Evolutionary conservation across 2,888 invertebrate genomes (phyloP).

Genomic region (Andrena fulva): DNA sequence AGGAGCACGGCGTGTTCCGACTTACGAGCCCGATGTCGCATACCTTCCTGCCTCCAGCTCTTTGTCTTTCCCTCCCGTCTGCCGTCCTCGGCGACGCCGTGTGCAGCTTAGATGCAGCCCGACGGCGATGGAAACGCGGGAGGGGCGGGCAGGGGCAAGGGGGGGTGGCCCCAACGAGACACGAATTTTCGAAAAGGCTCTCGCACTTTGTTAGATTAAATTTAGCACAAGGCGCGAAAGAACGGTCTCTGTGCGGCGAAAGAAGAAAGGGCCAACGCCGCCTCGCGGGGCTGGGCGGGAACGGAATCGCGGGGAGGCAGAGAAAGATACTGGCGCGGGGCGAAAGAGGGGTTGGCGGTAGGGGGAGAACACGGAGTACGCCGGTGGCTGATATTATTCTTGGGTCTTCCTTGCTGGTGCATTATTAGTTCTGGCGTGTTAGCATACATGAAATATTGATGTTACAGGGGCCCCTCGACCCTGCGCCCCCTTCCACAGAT

Average conservation of each 20-base stretch:
- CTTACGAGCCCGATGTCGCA: constrained; percentile 67
- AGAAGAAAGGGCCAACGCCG: constrained; percentile 29
- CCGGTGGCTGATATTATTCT: constrained; percentile 83
- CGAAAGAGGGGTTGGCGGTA: constrained; percentile 28
- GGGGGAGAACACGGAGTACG: constrained; percentile 61
- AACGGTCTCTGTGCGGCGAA: constrained; percentile 17
- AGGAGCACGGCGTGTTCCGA: constrained; percentile 67
- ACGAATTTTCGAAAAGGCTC: constrained; percentile 73
- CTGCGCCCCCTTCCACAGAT: background rate
- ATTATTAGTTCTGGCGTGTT: constrained; percentile 85
- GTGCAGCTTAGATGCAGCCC: constrained; percentile 43
- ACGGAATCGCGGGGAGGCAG: constrained; percentile 5
- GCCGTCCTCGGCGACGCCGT: constrained; percentile 21
- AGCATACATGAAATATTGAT: constrained; percentile 85
- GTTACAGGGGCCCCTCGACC: constrained; percentile 75
- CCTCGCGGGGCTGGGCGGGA: constrained; percentile 16
- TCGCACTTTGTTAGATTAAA: constrained; percentile 75
- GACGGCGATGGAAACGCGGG: background rate
- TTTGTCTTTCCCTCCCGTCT: constrained; percentile 85
- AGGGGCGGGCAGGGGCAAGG: background rate
- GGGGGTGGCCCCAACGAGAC: constrained; percentile 46
- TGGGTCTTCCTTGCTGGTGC: constrained; percentile 82
- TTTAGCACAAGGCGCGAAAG: constrained; percentile 70
- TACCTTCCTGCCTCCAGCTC: constrained; percentile 46
- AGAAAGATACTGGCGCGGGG: constrained; percentile 36